Base-by-base conservation (phyloP, 2,888 invertebrate species). In the Hydropsyche betteni region DNA sequence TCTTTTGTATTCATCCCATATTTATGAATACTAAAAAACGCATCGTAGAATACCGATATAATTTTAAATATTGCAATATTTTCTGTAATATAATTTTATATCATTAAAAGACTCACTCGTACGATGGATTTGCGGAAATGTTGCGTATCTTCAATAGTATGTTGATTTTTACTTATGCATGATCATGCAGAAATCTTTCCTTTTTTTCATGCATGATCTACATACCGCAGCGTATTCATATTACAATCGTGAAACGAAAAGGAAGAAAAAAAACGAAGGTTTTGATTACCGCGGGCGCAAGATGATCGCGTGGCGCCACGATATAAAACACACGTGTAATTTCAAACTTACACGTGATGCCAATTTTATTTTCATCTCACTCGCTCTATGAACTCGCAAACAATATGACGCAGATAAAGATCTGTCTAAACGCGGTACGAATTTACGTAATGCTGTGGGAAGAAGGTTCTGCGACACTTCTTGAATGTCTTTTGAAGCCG, bases 361-460 rank as follows among this genome's bases (percentile, higher is more conserved):
- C 16, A 10, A 33, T 61, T 24, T 33, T 33, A 33, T 64, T 34
- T 36, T 33, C 64, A 33, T 61, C 24, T 61, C 33, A 58, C 58
- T 58, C 58, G 14, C 24, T 58, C 58, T 10, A 44, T 44, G 44
- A 44, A 44, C 44, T 44, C 44, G 5, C 6, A 64, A 64, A 64
- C 64, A 64, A 64, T 64, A 64, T 36, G 64, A 64, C 3, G 12
- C 34, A 34, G 64, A 64, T 64, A n/a, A 36, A 33, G 34, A 64
- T 64, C 64, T 33, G 34, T 64, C 44, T 44, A 34, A 36, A 12
- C 64, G 64, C 34, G 64, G 5, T 64, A 36, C 64, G 64, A 36
- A 64, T 64, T 64, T 64, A 64, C 64, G 64, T 64, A 64, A 64
- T 36, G 64, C 36, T 64, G 64, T 64, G 64, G 64, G 64, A 64